Evolutionary conservation across 1,140 invertebrate species (phyloP), one percentile per base, ranked within the genome.

Genomic region (Asobara japonica): DNA sequence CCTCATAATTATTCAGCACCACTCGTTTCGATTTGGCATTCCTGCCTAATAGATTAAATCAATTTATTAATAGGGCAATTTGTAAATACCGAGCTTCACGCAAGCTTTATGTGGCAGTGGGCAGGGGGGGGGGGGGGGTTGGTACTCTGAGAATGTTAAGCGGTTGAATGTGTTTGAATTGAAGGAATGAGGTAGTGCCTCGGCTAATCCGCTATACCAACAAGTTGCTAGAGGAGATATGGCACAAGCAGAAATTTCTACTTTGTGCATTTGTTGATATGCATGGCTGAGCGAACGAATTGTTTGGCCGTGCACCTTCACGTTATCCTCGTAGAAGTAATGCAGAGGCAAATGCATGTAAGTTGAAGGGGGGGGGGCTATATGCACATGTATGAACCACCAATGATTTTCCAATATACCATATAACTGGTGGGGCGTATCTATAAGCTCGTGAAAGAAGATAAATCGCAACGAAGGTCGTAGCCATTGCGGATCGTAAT

Each of bases 231-330:
- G 41, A 16, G 36, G 36, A 38, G 36, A 38, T 38, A 4, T 13
- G 41, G n/a, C 18, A 45, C 13, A n/a, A n/a, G 41, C 18, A 45
- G 41, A 45, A 45, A 45, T 45, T 45, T 45, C 41, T 45, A 45
- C 41, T 56, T 22, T 56, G 22, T 56, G 18, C 51, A 56, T 56
- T 56, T 56, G 4, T 65, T 72, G 77, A 77, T 72, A 78, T 68
- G 71, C 69, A 71, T 67, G 74, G 69, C 2, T 74, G 74, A 56
- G 62, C 67, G 31, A 71, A 41, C 65, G 74, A 77, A 76, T 69
- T 65, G 60, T 56, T 22, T 56, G 22, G 51, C 18, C 25, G 51
- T 56, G 51, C 51, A 25, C 22, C 51, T 56, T 56, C 22, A 11
- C 51, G 20, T 22, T 56, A 56, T 56, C 22, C 51, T 45, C 13